Evolutionary conservation across 2,797 vertebrate genomes (phyloP).

Genomic region (Sylvia borin): DNA sequence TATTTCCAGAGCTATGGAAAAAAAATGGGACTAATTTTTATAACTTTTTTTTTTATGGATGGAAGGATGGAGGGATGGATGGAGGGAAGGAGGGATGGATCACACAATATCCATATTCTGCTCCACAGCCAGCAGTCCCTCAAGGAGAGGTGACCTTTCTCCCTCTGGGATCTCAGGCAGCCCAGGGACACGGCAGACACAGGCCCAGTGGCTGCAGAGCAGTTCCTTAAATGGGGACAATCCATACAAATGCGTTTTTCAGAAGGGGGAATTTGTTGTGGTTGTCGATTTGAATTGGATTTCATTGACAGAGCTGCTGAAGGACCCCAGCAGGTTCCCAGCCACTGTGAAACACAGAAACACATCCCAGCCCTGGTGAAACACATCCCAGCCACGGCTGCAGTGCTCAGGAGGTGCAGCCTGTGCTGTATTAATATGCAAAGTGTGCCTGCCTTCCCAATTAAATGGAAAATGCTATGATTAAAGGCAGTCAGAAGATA

Average conservation of each 20-base stretch:
- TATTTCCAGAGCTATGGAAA: neutral
- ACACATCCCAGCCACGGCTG: neutral
- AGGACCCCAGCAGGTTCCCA: neutral
- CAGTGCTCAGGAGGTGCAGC: slow-evolving; percentile 2
- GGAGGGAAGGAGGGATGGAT: neutral
- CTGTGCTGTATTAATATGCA: slow-evolving; percentile 67
- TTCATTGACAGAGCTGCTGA: neutral
- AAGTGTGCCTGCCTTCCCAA: slow-evolving; percentile 70
- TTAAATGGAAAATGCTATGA: slow-evolving; percentile 72
- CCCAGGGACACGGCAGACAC: neutral
- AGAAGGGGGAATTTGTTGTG: neutral
- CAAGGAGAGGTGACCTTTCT: neutral
- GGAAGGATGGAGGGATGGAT: neutral
- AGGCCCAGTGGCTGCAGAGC: neutral
- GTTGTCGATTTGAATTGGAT: neutral
- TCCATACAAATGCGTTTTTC: neutral
- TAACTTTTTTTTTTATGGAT: neutral
- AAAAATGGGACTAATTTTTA: neutral
- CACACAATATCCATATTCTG: neutral
- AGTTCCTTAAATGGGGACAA: neutral
- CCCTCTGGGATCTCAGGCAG: neutral
- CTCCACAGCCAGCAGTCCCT: neutral
- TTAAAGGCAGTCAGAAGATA: slow-evolving; percentile 69
- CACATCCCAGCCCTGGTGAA: neutral
- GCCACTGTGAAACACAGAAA: neutral